Evolutionary conservation across 2,888 invertebrate genomes (phyloP).

Genomic region (Diachrysia chrysitis): DNA sequence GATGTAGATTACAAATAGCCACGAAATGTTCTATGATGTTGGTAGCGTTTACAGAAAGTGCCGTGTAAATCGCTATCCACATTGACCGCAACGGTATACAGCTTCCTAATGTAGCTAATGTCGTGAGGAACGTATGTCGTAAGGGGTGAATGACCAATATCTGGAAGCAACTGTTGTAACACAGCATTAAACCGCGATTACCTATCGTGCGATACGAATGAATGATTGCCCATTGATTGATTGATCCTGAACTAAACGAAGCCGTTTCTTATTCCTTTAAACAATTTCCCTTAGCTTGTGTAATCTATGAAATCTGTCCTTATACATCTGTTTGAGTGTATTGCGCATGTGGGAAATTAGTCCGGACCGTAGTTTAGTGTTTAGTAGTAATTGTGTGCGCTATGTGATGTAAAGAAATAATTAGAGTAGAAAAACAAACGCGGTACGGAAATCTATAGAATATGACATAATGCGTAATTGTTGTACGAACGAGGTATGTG

Average conservation of each 20-base stretch:
- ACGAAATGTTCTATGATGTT: neutral
- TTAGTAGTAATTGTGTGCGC: constrained; percentile 14
- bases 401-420: constrained; percentile 49
- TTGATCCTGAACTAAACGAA: neutral
- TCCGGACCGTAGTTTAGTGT: constrained; percentile 1
- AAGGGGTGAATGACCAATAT: constrained; percentile 6
- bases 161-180: constrained; percentile 6
- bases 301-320: neutral
- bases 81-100: neutral
- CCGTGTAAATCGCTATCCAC: neutral
- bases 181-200: constrained; percentile 2
- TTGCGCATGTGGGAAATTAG: neutral
- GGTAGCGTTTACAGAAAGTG: neutral
- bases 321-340: neutral
- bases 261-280: constrained; percentile 4
- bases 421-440: constrained; percentile 56
- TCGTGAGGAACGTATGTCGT: constrained; percentile 5
- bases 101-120: constrained; percentile 1
- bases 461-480: constrained; percentile 41
- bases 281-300: neutral
- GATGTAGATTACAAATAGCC: neutral
- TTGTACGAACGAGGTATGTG: constrained; percentile 20
- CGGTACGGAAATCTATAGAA: constrained; percentile 44
- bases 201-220: neutral
- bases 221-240: constrained; percentile 5